Base-by-base conservation (phyloP, 2,888 invertebrate species). In the Blastobasis adustella region DNA sequence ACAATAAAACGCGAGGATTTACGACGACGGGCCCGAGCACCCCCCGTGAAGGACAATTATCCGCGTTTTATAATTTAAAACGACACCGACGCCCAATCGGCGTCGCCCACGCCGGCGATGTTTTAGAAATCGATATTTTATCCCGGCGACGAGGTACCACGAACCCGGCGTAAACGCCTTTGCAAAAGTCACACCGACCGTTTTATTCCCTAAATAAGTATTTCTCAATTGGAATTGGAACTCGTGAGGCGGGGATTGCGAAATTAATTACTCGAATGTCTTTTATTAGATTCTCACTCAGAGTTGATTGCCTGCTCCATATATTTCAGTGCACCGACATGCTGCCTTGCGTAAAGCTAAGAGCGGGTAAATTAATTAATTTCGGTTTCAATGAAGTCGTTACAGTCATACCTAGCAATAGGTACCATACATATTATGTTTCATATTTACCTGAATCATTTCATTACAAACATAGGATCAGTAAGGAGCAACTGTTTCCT, bases 1-100 rank as follows among this genome's bases (percentile, higher is more conserved):
- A 71, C 68, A 73, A 76, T 83, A 81, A 82, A 83, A 75, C 71
- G 71, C 63, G 59, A 62, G 62, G 71, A 78, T 81, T 82, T 80
- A 82, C 71, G 73, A 74, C 58, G 61, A 56, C 62, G 61, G 64
- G 66, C 74, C 71, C 67, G 61, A 64, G 66, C 74, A 72, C 67
- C 74, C 73, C 65, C 69, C 55, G 70, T 72, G 77, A 74, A 65
- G 73, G 69, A 71, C 77, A 78, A 81, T 81, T 77, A 78, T 73
- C 71, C 67, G 62, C 65, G 69, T 65, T 69, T 68, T 72, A 69
- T 67, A 66, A 66, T 71, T 71, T 74, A 69, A 23, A 23, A 73
- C 65, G 69, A 72, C 64, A 61, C 59, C 63, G 64, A 65, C 63
- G 65, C 63, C 62, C 23, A 23, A 23, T 23, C 23, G 23, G 23